Evolutionary conservation across 2,113 vertebrate species (phyloP), one percentile per base, ranked within the genome.

Genomic region (Neomonachus schauinslandi): DNA sequence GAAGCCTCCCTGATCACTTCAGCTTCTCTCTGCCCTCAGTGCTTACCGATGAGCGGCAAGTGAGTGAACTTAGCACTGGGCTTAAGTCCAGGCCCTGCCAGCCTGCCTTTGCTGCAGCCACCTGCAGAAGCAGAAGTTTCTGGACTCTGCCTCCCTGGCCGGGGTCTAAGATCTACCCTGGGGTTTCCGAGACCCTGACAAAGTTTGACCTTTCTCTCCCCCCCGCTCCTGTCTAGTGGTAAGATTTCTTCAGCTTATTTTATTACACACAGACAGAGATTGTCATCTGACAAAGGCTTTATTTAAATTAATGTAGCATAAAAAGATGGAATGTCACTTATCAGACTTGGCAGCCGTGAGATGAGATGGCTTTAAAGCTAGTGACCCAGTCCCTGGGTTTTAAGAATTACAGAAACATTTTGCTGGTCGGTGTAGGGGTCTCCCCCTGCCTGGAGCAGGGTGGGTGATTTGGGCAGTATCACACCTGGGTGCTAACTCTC

Each of bases 311-410:
- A 97, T 15, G 80, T 22, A 39, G 82, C 72, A 55, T 92, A 63
- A 96, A 97, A 97, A 97, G 96, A 97, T 31, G 80, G 83, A 97
- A 90, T 96, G 94, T 95, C 98, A 98, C 98, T 97, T 96, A 95
- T 80, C 94, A 46, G 97, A 97, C 97, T 98, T 74, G 86, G 86
- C 80, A 97, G 92, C 94, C 71, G 19, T 89, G 91, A 91, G 81
- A 91, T n/a, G 84, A 46, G 53, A 49, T n/a, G 71, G 26, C 4
- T 0, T 91, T 69, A 71, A 96, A 90, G 74, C 94, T 96, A 87
- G 55, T 93, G 85, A 96, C 72, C 22, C 14, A 88, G 88, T 94
- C 92, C 88, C 96, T 96, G 97, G 91, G 98, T 98, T 98, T 98
- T 83, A 93, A 97, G 82, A 96, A 97, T 97, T 95, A 77, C 88